Evolutionary conservation across 1,140 invertebrate species (phyloP).

Genomic region (Drosophila malerkotliana): DNA sequence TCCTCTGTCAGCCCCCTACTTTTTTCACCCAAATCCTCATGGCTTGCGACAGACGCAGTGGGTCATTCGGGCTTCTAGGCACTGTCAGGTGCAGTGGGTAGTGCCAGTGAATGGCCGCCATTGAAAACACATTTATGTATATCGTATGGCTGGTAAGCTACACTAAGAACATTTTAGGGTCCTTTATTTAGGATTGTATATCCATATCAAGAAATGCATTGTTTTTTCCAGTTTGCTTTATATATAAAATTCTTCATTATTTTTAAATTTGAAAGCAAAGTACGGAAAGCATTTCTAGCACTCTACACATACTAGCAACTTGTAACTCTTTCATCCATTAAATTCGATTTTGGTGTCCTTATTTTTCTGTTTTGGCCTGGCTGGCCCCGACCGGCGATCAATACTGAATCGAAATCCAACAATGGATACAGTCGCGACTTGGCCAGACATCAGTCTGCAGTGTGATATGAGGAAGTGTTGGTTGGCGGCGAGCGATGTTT

Average conservation of each 20-base stretch:
- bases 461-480: constrained; percentile 34
- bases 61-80: constrained; percentile 1
- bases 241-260: too few species aligned
- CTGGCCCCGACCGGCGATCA: constrained; percentile 51
- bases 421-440: constrained; percentile 42
- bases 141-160: not conserved
- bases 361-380: constrained; percentile 8
- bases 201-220: not conserved
- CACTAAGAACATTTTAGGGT: not conserved
- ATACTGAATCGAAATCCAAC: constrained; percentile 74
- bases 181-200: too few species aligned
- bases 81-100: constrained; percentile 9
- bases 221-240: too few species aligned
- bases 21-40: constrained; percentile 3
- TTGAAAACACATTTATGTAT: constrained; percentile 19
- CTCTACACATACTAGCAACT: constrained; percentile 17
- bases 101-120: constrained; percentile 22
- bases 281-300: not conserved
- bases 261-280: too few species aligned
- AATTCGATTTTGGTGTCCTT: constrained; percentile 59
- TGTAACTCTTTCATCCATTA: constrained; percentile 49
- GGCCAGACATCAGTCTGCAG: constrained; percentile 10
- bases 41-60: constrained; percentile 25
- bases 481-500: constrained; percentile 54
- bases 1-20: constrained; percentile 14